Conservation (phyloP, 2,888 invertebrate species). For the Oscheius sp. region DNA sequence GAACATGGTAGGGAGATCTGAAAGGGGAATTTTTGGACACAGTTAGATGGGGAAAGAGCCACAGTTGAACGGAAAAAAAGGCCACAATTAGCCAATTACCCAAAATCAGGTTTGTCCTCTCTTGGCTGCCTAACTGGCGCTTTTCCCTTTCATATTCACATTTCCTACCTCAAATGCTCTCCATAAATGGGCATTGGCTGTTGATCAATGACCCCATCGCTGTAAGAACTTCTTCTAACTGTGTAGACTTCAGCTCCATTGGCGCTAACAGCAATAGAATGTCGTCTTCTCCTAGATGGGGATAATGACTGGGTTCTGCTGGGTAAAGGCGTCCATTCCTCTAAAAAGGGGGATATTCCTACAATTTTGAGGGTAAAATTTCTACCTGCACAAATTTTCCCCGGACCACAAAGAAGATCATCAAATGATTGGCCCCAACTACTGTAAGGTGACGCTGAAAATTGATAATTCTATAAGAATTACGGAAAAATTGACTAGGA, state of each 20-base stretch:
- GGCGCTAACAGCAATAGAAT: not conserved
- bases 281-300: not conserved
- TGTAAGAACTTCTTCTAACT: constrained; percentile 3
- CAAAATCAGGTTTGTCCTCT: no score
- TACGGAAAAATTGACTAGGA: no score
- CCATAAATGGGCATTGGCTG: constrained; percentile 12
- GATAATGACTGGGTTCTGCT: constrained; percentile 19
- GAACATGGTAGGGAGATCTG: constrained; percentile 13
- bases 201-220: constrained; percentile 12
- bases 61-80: no score
- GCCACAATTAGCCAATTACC: no score
- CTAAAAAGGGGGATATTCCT: constrained; percentile 3
- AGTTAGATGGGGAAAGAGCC: no score
- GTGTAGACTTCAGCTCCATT: constrained; percentile 16
- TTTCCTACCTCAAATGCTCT: not conserved
- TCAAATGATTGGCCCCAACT: constrained; percentile 32
- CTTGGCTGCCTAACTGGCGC: not conserved
- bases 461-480: not conserved
- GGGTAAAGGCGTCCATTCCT: constrained; percentile 25
- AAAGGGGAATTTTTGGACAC: no score
- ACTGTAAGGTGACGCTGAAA: constrained; percentile 30
- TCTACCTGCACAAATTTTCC: constrained; percentile 25
- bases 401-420: constrained; percentile 23
- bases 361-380: not conserved
- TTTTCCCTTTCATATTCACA: not conserved